phyloP scores from a whole-genome alignment of 2,888 invertebrate genomes.

The Lochmaea crataegi region DNA sequence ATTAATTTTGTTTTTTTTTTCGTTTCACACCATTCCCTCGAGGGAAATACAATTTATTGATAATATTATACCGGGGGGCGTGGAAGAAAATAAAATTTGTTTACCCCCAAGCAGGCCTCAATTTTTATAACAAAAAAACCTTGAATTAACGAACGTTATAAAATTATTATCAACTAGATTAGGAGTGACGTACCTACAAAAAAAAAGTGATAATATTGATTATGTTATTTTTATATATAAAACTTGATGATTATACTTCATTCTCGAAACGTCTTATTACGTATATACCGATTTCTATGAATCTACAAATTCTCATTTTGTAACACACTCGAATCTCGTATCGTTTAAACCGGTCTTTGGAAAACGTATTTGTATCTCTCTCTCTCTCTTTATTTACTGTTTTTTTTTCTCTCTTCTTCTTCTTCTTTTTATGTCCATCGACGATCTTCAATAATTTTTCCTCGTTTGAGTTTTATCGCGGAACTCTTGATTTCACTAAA shows the following conservation, averaged over 20 bases:
- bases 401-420: conserved; percentile 16
- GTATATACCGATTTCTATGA: background rate
- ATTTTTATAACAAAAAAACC: conserved; percentile 11
- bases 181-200: background rate
- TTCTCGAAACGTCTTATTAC: background rate
- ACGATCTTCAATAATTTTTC: conserved; percentile 40
- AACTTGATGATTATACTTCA: no score
- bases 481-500: conserved; percentile 33
- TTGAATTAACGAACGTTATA: conserved; percentile 20
- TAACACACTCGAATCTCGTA: conserved; percentile 16
- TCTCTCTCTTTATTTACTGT: conserved; percentile 19
- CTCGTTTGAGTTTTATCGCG: conserved; percentile 39
- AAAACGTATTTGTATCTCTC: conserved; percentile 18
- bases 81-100: no score
- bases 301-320: conserved; percentile 8
- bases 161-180: conserved; percentile 13
- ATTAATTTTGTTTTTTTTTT: background rate
- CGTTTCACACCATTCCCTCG: no score
- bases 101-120: conserved; percentile 6
- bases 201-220: no score
- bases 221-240: no score
- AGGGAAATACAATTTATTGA: no score
- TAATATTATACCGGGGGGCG: no score
- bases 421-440: conserved; percentile 20
- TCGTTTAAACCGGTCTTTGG: conserved; percentile 37